Base-by-base conservation (phyloP, 1,140 invertebrate genomes). In the Helicoverpa armigera region DNA sequence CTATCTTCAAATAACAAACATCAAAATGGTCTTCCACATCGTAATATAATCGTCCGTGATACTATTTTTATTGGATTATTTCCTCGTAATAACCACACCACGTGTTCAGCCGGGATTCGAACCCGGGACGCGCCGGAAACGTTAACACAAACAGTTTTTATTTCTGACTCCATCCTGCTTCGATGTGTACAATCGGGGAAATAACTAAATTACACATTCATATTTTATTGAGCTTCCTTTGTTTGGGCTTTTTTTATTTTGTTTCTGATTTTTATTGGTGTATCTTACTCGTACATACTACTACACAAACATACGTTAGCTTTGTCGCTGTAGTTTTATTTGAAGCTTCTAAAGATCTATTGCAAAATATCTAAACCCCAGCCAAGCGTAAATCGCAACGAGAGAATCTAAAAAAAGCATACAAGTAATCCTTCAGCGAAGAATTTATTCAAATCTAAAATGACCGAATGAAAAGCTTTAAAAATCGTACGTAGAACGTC, bases 61-160 rank as follows among this genome's bases (percentile, higher is more conserved):
- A 91, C 88, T 94, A 94, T 92, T 93, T 92, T 92, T 92, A 93
- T 90, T 92, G 84, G 80, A 89, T 90, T 90, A 92, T 92, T 93
- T 93, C 88, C 87, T 81, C 85, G 90, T 94, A 94, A 93, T 91
- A 90, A 89, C 89, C 88, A 74, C 89, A 85, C 85, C 92, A 93
- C 92, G 92, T 93, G 91, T 87, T 78, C 74, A 51, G 61, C 75
- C 83, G 88, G 58, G 87, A 77, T 79, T 87, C 88, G 90, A 94
- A 92, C 89, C 88, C 87, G 83, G 86, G 89, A 92, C 91, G 84
- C 88, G 82, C 92, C 91, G 92, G 92, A 94, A 93, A 90, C 87
- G 86, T 82, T 92, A 90, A 92, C 87, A 89, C 91, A 93, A 94
- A 94, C 92, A 94, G 72, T 93, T 94, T 94, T 94, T 94, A 94